Evolutionary conservation across 2,113 vertebrate species (phyloP).

Genomic region (Nansenia antarctica): DNA sequence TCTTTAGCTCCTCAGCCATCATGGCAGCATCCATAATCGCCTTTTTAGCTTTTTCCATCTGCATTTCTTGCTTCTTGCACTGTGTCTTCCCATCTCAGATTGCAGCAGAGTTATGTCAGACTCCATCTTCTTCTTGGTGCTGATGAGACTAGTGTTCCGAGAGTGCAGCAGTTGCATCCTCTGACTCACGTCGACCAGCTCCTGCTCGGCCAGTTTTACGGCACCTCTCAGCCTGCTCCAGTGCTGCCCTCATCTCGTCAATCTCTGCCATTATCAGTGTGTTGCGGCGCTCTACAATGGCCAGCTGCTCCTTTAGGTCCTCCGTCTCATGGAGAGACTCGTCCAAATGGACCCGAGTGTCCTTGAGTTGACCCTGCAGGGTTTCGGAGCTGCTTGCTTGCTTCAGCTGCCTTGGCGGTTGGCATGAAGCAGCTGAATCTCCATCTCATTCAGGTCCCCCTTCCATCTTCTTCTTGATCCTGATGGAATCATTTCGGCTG

Average conservation of each 20-base stretch:
- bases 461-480: slow-evolving; percentile 77
- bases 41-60: slow-evolving; percentile 62
- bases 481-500: slow-evolving; percentile 73
- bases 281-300: slow-evolving; percentile 73
- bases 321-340: slow-evolving; percentile 58
- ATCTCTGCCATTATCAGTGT: slow-evolving; percentile 67
- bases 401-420: slow-evolving; percentile 69
- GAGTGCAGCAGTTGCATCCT: slow-evolving; percentile 77
- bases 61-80: slow-evolving; percentile 55
- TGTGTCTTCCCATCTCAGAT: slow-evolving; percentile 52
- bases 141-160: slow-evolving; percentile 59
- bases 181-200: slow-evolving; percentile 72
- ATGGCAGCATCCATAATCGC: slow-evolving; percentile 74
- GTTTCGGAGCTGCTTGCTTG: slow-evolving; percentile 66
- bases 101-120: slow-evolving; percentile 54
- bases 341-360: slow-evolving; percentile 76
- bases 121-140: slow-evolving; percentile 56
- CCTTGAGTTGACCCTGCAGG: slow-evolving; percentile 64
- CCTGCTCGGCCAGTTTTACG: slow-evolving; percentile 78
- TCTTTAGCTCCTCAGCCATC: no score
- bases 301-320: slow-evolving; percentile 76
- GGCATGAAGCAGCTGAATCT: slow-evolving; percentile 74
- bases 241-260: slow-evolving; percentile 68
- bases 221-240: slow-evolving; percentile 73
- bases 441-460: no score